phyloP scores from a whole-genome alignment of 2,888 invertebrate species.

The Fragum sueziense region DNA sequence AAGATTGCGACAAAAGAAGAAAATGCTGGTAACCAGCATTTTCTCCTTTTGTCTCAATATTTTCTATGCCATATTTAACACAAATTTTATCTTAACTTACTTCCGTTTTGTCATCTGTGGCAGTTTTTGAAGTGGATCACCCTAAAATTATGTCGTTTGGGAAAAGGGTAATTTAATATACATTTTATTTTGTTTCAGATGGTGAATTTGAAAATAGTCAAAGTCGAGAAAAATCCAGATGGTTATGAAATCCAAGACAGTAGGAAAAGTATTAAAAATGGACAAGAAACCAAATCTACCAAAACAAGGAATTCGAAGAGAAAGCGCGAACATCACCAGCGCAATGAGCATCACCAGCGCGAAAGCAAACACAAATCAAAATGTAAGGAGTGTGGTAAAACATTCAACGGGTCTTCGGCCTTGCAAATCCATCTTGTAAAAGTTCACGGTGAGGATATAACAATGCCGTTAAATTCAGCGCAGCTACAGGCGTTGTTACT shows the following conservation, averaged over 20 bases:
- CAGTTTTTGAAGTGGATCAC: too few relatives aligned
- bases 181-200: neutral
- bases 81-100: too few relatives aligned
- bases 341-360: neutral
- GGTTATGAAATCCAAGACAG: neutral
- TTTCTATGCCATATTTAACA: neutral
- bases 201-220: neutral
- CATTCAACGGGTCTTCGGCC: neutral
- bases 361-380: neutral
- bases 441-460: neutral
- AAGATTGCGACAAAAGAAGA: neutral
- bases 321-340: neutral
- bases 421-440: conserved; percentile 12
- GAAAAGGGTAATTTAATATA: too few relatives aligned
- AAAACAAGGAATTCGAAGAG: neutral
- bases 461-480: neutral
- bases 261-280: neutral
- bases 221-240: neutral
- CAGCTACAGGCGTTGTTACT: conserved; percentile 7
- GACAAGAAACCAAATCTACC: neutral
- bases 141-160: too few relatives aligned
- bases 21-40: neutral
- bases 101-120: too few relatives aligned
- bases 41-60: neutral
- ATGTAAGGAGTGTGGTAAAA: neutral